These are phyloP conservation scores for Bellardia bayeri DNA, from an alignment of 2,888 invertebrate species.

Conservation along the genomic window DNA sequence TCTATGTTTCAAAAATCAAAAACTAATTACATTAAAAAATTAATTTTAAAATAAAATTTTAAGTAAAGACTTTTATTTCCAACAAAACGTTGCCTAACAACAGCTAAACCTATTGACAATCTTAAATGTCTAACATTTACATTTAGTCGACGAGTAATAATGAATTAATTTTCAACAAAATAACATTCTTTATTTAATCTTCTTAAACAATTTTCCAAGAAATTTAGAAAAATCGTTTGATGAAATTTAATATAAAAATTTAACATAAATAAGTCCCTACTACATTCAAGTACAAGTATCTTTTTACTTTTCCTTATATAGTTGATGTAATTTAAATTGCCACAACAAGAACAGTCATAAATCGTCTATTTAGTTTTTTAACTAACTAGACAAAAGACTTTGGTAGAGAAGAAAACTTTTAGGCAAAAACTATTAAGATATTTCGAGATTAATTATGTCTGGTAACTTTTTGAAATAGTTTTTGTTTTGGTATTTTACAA, in stretches of 20 bases:
- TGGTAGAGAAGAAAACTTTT: background rate
- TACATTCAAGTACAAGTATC: background rate
- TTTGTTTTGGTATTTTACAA: too few species aligned
- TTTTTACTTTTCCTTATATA: background rate
- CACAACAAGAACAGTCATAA: slow-evolving; percentile 1
- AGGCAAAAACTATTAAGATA: slow-evolving; percentile 6
- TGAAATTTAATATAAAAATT: background rate
- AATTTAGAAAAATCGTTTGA: background rate
- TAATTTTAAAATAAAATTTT: background rate
- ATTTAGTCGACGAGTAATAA: background rate
- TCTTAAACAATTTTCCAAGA: slow-evolving; percentile 2
- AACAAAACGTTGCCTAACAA: background rate
- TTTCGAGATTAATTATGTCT: slow-evolving; percentile 56
- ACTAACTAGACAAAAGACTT: background rate
- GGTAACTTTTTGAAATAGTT: slow-evolving; percentile 28
- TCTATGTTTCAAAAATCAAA: too few species aligned
- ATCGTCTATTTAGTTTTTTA: slow-evolving; percentile 2
- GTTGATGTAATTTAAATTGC: background rate
- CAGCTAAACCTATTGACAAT: background rate
- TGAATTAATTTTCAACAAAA: background rate
- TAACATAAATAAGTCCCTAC: background rate
- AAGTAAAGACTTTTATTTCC: background rate
- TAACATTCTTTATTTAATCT: background rate
- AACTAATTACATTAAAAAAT: too few species aligned
- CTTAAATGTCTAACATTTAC: background rate